These are phyloP conservation scores for Astreopora myriophthalma DNA, from an alignment of 64 coral and sea anemone genomes.

Conservation along the genomic window DNA sequence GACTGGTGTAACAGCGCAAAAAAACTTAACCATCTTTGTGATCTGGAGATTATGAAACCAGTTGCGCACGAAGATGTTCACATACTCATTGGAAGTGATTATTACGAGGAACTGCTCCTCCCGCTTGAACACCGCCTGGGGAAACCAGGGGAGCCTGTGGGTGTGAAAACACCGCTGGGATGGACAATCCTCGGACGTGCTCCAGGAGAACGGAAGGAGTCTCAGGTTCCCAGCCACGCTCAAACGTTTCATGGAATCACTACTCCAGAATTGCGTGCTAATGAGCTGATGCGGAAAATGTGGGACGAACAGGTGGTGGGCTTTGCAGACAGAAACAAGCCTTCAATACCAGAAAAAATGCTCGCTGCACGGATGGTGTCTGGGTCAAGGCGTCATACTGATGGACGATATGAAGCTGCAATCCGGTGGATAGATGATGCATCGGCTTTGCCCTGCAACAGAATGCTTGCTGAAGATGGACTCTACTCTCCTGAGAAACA, in stretches of 20 bases:
- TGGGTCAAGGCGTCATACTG: slow-evolving; percentile 28
- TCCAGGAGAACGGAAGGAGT: background rate
- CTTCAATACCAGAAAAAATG: slow-evolving; percentile 4
- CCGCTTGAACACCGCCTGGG: slow-evolving; percentile 36
- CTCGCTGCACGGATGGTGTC: slow-evolving; percentile 11
- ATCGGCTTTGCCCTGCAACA: slow-evolving; percentile 61
- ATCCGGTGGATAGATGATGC: slow-evolving; percentile 51
- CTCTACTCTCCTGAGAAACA: slow-evolving; percentile 43
- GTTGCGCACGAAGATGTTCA: slow-evolving; percentile 33
- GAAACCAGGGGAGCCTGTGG: slow-evolving; percentile 40
- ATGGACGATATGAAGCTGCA: slow-evolving; percentile 56
- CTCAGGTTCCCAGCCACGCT: background rate
- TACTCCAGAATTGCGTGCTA: background rate
- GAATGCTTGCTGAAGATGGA: slow-evolving; percentile 16
- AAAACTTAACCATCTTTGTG: background rate
- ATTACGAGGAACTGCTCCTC: slow-evolving; percentile 35
- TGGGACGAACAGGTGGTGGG: slow-evolving; percentile 73
- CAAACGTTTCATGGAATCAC: background rate
- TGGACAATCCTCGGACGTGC: slow-evolving; percentile 38
- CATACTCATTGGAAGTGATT: slow-evolving; percentile 57
- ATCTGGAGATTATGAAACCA: slow-evolving; percentile 48
- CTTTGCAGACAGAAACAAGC: background rate
- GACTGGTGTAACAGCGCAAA: slow-evolving; percentile 19
- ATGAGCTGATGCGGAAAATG: slow-evolving; percentile 61
- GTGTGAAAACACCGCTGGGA: slow-evolving; percentile 51